These are phyloP conservation scores for Gymnocypris eckloni DNA, from an alignment of 2,797 vertebrate species.

Conservation along the genomic window DNA sequence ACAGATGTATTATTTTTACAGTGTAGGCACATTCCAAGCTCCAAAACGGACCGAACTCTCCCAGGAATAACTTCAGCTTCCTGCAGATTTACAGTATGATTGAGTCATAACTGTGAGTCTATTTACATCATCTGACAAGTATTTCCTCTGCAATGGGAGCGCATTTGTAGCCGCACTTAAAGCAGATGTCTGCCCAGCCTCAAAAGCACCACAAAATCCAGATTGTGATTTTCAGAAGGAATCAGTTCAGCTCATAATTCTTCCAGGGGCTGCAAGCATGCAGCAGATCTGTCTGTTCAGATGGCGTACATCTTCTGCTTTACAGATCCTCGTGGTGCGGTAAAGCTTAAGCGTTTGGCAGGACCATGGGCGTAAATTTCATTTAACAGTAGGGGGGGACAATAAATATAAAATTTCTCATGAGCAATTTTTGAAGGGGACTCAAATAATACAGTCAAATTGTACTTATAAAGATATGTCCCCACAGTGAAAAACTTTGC, in stretches of 20 bases:
- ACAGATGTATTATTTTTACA: too few relatives aligned
- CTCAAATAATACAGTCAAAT: too few relatives aligned
- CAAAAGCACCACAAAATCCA: constrained; percentile 58
- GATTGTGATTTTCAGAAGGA: constrained; percentile 62
- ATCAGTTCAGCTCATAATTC: constrained; percentile 67
- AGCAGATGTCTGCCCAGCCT: constrained; percentile 61
- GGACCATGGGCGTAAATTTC: too few relatives aligned
- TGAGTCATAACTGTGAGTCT: constrained; percentile 54
- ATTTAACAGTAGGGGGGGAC: too few relatives aligned
- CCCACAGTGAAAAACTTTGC: too few relatives aligned
- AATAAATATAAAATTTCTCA: too few relatives aligned
- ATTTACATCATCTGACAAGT: constrained; percentile 58
- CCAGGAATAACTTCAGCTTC: constrained; percentile 8
- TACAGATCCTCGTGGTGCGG: constrained; percentile 44
- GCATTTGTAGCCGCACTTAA: constrained; percentile 58
- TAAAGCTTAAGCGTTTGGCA: background rate
- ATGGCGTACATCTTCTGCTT: constrained; percentile 43
- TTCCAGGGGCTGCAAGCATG: constrained; percentile 62
- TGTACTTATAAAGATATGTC: too few relatives aligned
- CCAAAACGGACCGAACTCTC: constrained; percentile 4
- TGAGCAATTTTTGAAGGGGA: too few relatives aligned
- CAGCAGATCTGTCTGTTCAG: constrained; percentile 59
- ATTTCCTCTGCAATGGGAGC: constrained; percentile 61
- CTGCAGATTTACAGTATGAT: constrained; percentile 34
- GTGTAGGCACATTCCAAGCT: background rate